phyloP scores from a whole-genome alignment of 2,888 invertebrate genomes.

The Lasioglossum calceatum region DNA sequence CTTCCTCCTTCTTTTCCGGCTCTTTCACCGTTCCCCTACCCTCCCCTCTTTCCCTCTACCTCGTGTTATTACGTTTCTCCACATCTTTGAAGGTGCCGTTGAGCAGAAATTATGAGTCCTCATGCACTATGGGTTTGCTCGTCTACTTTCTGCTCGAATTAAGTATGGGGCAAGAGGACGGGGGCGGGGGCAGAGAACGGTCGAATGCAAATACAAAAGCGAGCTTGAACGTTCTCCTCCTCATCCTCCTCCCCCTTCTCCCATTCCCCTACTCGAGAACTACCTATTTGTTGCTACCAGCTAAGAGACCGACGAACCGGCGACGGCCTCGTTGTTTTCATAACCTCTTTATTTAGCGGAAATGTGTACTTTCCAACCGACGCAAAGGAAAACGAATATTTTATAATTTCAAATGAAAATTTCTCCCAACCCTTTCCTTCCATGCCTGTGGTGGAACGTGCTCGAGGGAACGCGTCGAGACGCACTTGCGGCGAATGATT shows the following conservation, averaged over 20 bases:
- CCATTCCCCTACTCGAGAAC: constrained; percentile 39
- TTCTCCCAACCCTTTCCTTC: not conserved
- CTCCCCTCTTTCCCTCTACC: constrained; percentile 13
- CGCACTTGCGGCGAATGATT: not conserved
- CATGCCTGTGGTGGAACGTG: not conserved
- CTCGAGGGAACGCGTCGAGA: not conserved
- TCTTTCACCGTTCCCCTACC: constrained; percentile 38
- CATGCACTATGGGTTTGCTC: constrained; percentile 75
- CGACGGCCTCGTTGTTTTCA: not conserved
- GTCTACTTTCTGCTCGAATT: constrained; percentile 80
- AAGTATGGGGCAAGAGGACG: constrained; percentile 74
- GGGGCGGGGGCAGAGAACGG: constrained; percentile 50
- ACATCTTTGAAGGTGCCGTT: constrained; percentile 80
- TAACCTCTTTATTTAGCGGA: not conserved
- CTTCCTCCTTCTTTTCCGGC: constrained; percentile 60
- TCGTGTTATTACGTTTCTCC: constrained; percentile 77
- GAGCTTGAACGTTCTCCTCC: constrained; percentile 54
- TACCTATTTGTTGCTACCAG: constrained; percentile 64
- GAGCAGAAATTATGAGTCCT: constrained; percentile 81
- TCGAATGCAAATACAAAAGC: constrained; percentile 71
- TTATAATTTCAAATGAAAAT: constrained; percentile 11
- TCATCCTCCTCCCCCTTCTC: constrained; percentile 36
- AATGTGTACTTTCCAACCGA: not conserved
- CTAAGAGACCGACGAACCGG: constrained; percentile 48
- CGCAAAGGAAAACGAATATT: constrained; percentile 2